Conservation (phyloP, 2,797 vertebrate species). For the Nothura maculosa region DNA sequence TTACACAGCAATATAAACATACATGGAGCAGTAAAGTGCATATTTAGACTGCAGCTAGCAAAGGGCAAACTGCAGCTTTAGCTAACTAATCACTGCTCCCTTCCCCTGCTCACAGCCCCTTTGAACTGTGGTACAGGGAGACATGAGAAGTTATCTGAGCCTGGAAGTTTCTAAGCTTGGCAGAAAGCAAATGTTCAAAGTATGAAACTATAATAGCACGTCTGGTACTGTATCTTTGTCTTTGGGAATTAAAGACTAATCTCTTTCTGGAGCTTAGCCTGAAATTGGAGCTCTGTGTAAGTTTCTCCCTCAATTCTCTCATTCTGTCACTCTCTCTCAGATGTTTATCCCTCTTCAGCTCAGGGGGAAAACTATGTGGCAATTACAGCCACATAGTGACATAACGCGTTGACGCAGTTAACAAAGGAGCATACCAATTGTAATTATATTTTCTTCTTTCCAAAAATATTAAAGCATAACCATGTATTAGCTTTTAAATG, state of each 20-base stretch:
- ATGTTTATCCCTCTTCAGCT: background rate
- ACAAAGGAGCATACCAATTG: background rate
- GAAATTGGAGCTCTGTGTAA: background rate
- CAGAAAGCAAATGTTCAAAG: background rate
- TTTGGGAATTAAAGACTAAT: background rate
- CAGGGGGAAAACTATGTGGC: background rate
- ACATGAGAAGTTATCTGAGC: background rate
- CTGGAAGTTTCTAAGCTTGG: background rate
- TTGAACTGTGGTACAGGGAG: background rate
- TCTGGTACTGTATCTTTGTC: background rate
- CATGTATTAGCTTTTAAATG: background rate
- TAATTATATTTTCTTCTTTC: constrained; percentile 23
- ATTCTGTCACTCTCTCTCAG: too few relatives aligned
- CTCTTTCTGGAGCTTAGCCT: background rate
- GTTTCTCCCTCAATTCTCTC: background rate
- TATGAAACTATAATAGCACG: background rate
- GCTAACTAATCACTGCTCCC: background rate
- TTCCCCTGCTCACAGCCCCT: background rate
- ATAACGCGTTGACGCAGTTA: background rate
- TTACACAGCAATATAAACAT: background rate
- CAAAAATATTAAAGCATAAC: background rate
- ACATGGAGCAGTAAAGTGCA: background rate
- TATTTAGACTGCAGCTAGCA: too few relatives aligned
- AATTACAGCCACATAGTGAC: background rate
- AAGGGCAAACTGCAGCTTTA: background rate